phyloP scores from a whole-genome alignment of 2,888 invertebrate species.

The Synergus gifuensis region DNA sequence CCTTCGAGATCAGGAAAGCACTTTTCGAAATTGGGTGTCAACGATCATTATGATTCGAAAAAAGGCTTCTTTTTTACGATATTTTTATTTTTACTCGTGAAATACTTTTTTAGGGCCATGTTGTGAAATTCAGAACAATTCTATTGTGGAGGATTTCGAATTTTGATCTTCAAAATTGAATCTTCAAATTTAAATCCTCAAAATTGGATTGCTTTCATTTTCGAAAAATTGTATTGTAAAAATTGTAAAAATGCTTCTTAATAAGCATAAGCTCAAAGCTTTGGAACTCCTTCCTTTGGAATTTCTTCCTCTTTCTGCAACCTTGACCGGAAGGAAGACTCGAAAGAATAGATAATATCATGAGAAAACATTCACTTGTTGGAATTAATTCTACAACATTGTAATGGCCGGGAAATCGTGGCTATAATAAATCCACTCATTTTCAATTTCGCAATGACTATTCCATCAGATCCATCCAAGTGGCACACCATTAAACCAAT shows the following conservation, averaged over 20 bases:
- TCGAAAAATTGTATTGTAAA: no score
- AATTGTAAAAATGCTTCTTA: no score
- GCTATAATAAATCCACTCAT: constrained; percentile 14
- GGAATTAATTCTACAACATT: constrained; percentile 11
- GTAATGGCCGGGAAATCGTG: constrained; percentile 14
- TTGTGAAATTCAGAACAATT: no score
- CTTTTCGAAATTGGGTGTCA: not conserved
- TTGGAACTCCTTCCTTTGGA: no score
- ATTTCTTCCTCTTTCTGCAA: no score
- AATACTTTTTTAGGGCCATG: no score
- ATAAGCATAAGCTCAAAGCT: no score
- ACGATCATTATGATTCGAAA: not conserved
- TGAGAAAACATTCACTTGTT: not conserved
- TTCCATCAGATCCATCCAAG: constrained; percentile 23
- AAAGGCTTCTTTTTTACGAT: not conserved
- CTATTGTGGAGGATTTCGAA: no score
- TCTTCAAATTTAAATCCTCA: no score
- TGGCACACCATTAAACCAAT: constrained; percentile 33
- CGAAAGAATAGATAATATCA: not conserved
- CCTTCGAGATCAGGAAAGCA: not conserved
- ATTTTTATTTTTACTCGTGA: no score
- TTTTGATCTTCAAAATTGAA: no score
- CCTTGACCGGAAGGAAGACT: not conserved
- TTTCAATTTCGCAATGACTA: constrained; percentile 36
- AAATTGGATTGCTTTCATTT: no score